Conservation (phyloP, 1,140 invertebrate species). For the Coelopa frigida region DNA sequence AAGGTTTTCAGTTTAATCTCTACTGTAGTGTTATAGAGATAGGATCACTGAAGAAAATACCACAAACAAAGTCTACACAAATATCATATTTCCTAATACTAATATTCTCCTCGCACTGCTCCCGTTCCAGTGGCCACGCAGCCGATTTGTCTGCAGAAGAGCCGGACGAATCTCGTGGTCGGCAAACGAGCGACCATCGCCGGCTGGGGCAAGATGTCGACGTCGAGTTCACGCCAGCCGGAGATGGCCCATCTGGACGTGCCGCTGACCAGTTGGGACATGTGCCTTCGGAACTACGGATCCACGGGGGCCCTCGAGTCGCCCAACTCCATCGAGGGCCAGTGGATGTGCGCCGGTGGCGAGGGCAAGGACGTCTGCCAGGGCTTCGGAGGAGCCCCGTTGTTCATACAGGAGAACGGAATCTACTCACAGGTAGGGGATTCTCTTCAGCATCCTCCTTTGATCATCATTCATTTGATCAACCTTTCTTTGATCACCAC, state of each 20-base stretch:
- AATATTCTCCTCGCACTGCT: background rate
- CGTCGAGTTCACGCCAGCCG: constrained; percentile 32
- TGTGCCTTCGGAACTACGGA: constrained; percentile 40
- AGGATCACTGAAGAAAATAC: no score
- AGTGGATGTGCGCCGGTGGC: constrained; percentile 61
- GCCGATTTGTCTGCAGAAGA: constrained; percentile 48
- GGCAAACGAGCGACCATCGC: constrained; percentile 46
- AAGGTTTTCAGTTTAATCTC: no score
- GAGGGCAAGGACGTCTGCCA: constrained; percentile 60
- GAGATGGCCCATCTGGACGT: constrained; percentile 42
- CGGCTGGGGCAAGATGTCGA: constrained; percentile 43
- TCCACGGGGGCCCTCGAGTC: constrained; percentile 42
- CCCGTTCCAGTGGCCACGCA: constrained; percentile 46
- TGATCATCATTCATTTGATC: no score
- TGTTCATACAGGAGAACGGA: constrained; percentile 52
- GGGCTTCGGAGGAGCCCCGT: constrained; percentile 61
- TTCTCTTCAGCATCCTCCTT: no score
- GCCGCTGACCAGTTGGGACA: constrained; percentile 41
- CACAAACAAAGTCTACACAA: no score
- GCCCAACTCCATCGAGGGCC: constrained; percentile 48
- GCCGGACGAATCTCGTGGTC: constrained; percentile 45
- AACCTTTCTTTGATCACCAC: no score
- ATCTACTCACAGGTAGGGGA: constrained; percentile 55
- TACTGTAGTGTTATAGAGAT: no score
- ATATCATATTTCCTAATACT: no score